Conservation (phyloP, 2,888 invertebrate species). For the Coelopa pilipes region DNA sequence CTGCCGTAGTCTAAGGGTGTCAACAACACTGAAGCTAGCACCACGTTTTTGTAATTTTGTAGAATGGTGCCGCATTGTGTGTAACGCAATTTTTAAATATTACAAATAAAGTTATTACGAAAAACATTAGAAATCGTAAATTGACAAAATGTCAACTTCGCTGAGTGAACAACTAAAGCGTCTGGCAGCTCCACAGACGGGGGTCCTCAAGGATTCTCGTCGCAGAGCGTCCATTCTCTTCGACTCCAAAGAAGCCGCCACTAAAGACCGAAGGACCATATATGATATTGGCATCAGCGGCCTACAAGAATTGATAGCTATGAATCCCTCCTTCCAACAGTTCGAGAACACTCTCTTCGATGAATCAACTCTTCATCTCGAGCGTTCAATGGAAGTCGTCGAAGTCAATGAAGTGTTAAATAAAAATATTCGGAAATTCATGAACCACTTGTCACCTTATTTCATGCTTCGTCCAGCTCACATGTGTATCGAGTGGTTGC, state of each 20-base stretch:
- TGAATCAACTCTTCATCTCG: slow-evolving; percentile 78
- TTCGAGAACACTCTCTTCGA: slow-evolving; percentile 84
- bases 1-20: no score
- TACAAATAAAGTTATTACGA: not conserved
- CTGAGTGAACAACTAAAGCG: slow-evolving; percentile 82
- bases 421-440: slow-evolving; percentile 79
- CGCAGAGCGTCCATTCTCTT: slow-evolving; percentile 87
- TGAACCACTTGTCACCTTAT: slow-evolving; percentile 87
- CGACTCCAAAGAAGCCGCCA: slow-evolving; percentile 88
- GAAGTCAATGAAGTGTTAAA: slow-evolving; percentile 83
- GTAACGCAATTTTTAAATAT: not conserved
- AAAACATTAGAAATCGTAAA: not conserved
- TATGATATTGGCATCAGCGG: slow-evolving; percentile 89
- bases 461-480: slow-evolving; percentile 83
- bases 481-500: slow-evolving; percentile 95
- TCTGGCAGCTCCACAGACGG: slow-evolving; percentile 80
- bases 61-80: not conserved
- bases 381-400: slow-evolving; percentile 80
- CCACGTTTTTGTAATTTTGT: not conserved
- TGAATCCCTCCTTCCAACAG: slow-evolving; percentile 78
- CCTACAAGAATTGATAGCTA: slow-evolving; percentile 80
- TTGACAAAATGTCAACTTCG: slow-evolving; percentile 73
- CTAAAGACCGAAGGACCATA: slow-evolving; percentile 84
- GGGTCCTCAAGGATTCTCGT: slow-evolving; percentile 74
- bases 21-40: not conserved